These are phyloP conservation scores for Megalopta genalis DNA, from an alignment of 1,140 invertebrate genomes.

Conservation along the genomic window DNA sequence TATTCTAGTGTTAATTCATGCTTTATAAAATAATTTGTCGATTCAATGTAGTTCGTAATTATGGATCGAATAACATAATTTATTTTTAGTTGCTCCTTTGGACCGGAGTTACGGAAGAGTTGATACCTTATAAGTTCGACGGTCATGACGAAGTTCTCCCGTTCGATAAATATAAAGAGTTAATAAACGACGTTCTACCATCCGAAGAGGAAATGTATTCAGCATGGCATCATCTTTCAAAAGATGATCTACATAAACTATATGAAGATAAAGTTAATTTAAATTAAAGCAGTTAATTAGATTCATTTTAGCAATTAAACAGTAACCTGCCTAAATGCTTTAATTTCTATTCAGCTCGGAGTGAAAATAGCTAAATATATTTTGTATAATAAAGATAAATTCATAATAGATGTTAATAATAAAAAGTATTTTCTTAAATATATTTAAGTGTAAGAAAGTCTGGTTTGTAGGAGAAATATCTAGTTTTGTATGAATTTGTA, in stretches of 20 bases:
- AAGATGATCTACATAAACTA: constrained; percentile 25
- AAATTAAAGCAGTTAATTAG: constrained; percentile 3
- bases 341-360: neutral
- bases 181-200: constrained; percentile 64
- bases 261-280: constrained; percentile 13
- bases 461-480: no score
- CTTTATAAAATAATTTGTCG: neutral
- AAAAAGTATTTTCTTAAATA: no score
- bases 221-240: constrained; percentile 40
- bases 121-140: constrained; percentile 62
- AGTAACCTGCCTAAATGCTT: neutral
- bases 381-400: neutral
- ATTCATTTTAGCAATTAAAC: neutral
- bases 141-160: constrained; percentile 68
- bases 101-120: constrained; percentile 48
- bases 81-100: constrained; percentile 43
- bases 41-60: neutral
- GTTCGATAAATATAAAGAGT: constrained; percentile 67
- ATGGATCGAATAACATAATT: neutral
- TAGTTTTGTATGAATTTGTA: no score
- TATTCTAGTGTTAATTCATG: neutral
- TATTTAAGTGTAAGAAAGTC: no score
- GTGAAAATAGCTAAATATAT: neutral
- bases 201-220: constrained; percentile 37
- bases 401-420: no score